phyloP scores from a whole-genome alignment of 2,797 vertebrate genomes.

The Lithobates sylvaticus region DNA sequence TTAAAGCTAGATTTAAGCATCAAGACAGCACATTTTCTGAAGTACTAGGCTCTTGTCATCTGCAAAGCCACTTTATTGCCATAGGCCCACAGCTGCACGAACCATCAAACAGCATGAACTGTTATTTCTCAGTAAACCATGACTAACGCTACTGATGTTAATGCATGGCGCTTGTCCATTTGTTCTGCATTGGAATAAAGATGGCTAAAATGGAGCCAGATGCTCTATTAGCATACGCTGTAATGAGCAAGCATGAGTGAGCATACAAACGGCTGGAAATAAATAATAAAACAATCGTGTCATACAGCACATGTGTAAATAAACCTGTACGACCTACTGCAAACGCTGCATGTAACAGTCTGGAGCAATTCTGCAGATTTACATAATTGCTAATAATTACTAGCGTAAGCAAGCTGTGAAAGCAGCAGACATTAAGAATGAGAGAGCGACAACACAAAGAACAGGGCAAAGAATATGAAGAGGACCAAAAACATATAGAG shows the following conservation, averaged over 20 bases:
- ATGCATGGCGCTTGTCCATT: background rate
- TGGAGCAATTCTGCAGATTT: conserved; percentile 39
- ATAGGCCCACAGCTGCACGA: conserved; percentile 10
- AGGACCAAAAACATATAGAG: conserved; percentile 15
- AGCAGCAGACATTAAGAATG: conserved; percentile 38
- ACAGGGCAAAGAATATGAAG: conserved; percentile 31
- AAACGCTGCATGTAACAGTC: conserved; percentile 9
- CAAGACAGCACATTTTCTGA: background rate
- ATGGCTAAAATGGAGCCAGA: conserved; percentile 10
- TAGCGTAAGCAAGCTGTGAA: conserved; percentile 56
- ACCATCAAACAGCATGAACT: conserved; percentile 16
- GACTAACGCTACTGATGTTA: background rate
- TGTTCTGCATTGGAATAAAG: background rate
- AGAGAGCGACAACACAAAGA: conserved; percentile 46
- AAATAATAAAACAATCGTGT: conserved; percentile 16
- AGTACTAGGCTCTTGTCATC: background rate
- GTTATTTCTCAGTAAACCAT: conserved; percentile 13
- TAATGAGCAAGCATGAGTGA: background rate
- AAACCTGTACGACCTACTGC: conserved; percentile 28
- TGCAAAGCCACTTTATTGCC: background rate
- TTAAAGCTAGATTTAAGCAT: background rate
- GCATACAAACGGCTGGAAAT: background rate
- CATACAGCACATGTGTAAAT: conserved; percentile 20
- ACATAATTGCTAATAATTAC: conserved; percentile 62
- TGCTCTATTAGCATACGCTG: conserved; percentile 4